Evolutionary conservation across 1,140 invertebrate species (phyloP).

Genomic region (Neocloeon triangulifer): DNA sequence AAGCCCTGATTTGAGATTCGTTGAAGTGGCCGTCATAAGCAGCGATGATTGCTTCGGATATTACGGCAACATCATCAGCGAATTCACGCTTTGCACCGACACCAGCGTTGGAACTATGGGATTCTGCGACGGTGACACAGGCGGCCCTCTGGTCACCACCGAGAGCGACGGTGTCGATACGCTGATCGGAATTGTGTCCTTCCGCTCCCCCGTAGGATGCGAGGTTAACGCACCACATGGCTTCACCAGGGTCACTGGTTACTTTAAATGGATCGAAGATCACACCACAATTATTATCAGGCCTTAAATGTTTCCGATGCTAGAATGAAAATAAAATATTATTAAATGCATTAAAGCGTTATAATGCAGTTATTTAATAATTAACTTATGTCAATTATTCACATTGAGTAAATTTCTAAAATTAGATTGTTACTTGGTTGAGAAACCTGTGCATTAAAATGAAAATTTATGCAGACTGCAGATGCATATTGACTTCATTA

Average conservation of each 20-base stretch:
- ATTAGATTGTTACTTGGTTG: too few species aligned
- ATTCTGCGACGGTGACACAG: slow-evolving; percentile 26
- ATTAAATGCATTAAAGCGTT: too few species aligned
- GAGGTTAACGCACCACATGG: slow-evolving; percentile 23
- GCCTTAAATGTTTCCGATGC: neutral
- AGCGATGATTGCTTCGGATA: neutral
- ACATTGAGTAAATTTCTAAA: too few species aligned
- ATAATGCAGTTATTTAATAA: too few species aligned
- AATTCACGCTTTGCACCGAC: slow-evolving; percentile 1
- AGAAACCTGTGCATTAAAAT: too few species aligned
- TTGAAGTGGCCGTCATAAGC: slow-evolving; percentile 1
- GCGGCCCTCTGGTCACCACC: slow-evolving; percentile 20
- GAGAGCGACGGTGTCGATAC: slow-evolving; percentile 8
- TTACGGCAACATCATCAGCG: neutral
- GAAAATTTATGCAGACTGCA: too few species aligned
- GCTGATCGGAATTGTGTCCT: slow-evolving; percentile 24
- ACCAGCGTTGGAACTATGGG: neutral
- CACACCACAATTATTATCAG: slow-evolving; percentile 7
- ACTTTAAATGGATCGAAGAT: slow-evolving; percentile 25
- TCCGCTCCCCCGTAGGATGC: slow-evolving; percentile 22
- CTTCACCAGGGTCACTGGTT: slow-evolving; percentile 24
- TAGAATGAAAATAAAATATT: too few species aligned
- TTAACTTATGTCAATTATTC: too few species aligned
- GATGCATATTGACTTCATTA: too few species aligned
- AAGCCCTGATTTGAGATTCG: slow-evolving; percentile 2